A percentile compares a stretch with the other conserved stretches of the same genome.
These are phyloP conservation scores for Chorisops tibialis DNA, from an alignment of 2,888 invertebrate species.

Conservation along the genomic window DNA sequence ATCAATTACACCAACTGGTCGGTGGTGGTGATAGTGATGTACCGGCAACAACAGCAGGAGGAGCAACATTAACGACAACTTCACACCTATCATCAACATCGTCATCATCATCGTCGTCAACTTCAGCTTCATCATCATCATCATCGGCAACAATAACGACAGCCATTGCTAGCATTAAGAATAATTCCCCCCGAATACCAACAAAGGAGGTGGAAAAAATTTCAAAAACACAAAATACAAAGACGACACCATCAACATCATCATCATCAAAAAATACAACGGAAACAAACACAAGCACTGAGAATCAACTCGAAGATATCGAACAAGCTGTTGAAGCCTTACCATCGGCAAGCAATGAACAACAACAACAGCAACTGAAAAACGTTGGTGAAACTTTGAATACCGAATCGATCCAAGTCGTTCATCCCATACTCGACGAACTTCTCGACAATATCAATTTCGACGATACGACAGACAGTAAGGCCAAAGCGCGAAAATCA, in stretches of 20 bases:
- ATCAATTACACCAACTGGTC: neutral
- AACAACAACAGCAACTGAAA: too few relatives aligned
- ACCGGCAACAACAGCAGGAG: neutral
- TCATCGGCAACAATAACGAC: neutral
- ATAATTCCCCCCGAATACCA: neutral
- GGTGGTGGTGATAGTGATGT: neutral
- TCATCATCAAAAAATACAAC: neutral
- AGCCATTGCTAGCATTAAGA: neutral
- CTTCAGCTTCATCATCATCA: neutral
- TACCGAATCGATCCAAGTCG: constrained; percentile 12
- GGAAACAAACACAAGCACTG: neutral
- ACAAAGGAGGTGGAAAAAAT: neutral
- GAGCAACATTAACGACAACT: neutral
- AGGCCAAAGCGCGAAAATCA: too few relatives aligned
- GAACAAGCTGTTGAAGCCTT: neutral
- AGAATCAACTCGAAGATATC: neutral
- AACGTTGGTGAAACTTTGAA: neutral
- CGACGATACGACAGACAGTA: neutral
- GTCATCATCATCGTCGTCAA: neutral
- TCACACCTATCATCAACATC: neutral
- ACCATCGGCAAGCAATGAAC: too few relatives aligned
- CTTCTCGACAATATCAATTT: constrained; percentile 15
- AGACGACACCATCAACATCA: neutral
- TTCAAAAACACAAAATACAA: neutral
- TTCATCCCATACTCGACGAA: constrained; percentile 26